Base-by-base conservation (phyloP, 2,888 invertebrate species). In the Drosophila anomalata region DNA sequence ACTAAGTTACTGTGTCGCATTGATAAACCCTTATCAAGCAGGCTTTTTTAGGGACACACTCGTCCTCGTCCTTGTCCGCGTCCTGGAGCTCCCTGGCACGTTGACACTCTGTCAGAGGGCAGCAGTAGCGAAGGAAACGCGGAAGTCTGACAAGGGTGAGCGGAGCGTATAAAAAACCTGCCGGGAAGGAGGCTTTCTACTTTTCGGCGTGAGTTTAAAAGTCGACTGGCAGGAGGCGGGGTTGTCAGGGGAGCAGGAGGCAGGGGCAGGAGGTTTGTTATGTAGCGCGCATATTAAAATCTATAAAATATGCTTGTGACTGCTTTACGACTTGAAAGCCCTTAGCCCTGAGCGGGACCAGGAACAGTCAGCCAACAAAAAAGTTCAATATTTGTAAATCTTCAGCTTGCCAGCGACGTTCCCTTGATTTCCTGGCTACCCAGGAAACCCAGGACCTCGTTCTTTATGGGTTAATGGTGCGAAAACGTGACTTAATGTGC, bases 381-480 rank as follows among this genome's bases (percentile, higher is more conserved):
- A 89, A 85, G 81, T 89, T 89, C 88, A 89, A 89, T 89, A 89
- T 89, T 89, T 89, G 84, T 87, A 85, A 87, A 86, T 87, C 84
- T 87, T 76, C 68, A 56, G 52, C 66, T 61, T 55, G 44, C 53
- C 69, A 62, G 44, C 36, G 33, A 29, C 54, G 31, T 17, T 41
- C 6, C 7, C 50, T 58, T 52, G 36, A 36, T 14, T 36, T 36
- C 36, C 36, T 36, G 36, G 36, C 36, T 36, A n/a, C 36, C n/a
- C 58, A 50, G 44, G 24, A 42, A 54, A 47, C 54, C 50, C 52
- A 42, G 22, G 68, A 20, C 39, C 73, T 74, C 73, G 76, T 82
- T 82, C 81, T 89, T 90, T 89, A 88, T 89, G 90, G 89, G 89
- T 89, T 89, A 89, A 89, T 89, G 89, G 89, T 90, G 90, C 88